These are phyloP conservation scores for Endotricha flammealis DNA, from an alignment of 2,888 invertebrate species.

Conservation along the genomic window DNA sequence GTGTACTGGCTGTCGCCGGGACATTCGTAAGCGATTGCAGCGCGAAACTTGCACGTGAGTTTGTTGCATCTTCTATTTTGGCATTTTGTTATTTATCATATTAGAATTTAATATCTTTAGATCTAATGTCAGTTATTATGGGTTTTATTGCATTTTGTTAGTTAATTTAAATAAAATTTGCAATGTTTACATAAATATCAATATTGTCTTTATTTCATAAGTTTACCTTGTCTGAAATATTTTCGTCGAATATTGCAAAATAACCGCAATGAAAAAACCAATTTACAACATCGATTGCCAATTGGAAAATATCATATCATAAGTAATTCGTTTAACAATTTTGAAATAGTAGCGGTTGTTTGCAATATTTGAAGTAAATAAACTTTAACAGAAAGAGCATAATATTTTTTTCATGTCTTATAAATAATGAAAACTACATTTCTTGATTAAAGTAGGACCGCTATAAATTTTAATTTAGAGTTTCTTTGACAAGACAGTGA, in stretches of 20 bases:
- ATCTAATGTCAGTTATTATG: background rate
- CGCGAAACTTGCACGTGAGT: slow-evolving; percentile 65
- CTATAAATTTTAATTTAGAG: background rate
- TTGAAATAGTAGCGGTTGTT: slow-evolving; percentile 13
- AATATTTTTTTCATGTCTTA: background rate
- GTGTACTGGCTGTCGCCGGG: slow-evolving; percentile 38
- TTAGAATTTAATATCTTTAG: background rate
- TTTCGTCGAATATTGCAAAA: background rate
- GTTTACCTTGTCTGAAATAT: no score
- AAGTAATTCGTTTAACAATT: slow-evolving; percentile 11
- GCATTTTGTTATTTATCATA: slow-evolving; percentile 1
- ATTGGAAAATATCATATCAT: slow-evolving; percentile 6
- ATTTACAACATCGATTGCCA: slow-evolving; percentile 4
- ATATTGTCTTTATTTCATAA: no score
- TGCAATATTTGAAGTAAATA: background rate
- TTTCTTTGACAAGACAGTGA: background rate
- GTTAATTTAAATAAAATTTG: background rate
- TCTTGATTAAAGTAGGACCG: background rate
- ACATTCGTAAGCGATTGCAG: slow-evolving; percentile 41
- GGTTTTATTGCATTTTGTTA: background rate
- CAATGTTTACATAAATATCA: background rate
- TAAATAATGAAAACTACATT: background rate
- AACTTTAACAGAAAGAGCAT: background rate
- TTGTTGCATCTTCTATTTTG: slow-evolving; percentile 19
- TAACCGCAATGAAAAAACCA: no score